Evolutionary conservation across 2,888 invertebrate species (phyloP), one percentile per base, ranked within the genome.

Genomic region (Lottia gigantea): DNA sequence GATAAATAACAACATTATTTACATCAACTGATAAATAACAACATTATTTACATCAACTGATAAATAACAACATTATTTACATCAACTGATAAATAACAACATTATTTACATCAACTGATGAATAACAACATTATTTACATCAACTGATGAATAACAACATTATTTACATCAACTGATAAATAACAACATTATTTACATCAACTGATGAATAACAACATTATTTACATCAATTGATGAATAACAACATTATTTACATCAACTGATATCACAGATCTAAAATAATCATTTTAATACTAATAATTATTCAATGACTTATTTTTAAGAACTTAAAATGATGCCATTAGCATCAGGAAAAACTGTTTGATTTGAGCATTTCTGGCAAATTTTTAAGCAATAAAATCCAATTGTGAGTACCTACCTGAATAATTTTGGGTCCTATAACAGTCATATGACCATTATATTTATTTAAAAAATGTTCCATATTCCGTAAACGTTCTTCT

Each of bases 401-500:
- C n/a, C n/a, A n/a, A 31, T 6, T 40, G 11, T 40, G 11, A 40
- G 11, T 40, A 68, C 79, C 73, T 77, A 89, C 89, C 80, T 87
- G 85, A 62, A 85, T 84, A 67, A 89, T 78, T 77, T 94, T 93
- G 7, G 96, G 95, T 75, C 94, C 94, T 82, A 96, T 92, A 65
- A 94, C 93, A 73, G 91, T 90, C 74, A 92, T 85, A 78, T 91
- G 90, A 67, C 90, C 89, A 76, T 91, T 89, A 84, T 92, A 92
- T 74, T 91, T 91, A 71, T 90, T 90, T 7, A 91, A 90, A 76
- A 91, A 88, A 71, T 92, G 93, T 86, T 95, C 95, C 86, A 96
- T 91, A 82, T 94, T 94, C 71, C 92, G 92, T 70, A 97, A 91
- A 80, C 97, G 91, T 89, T 97, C 96, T 86, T 96, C 95, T 87